Conservation (phyloP, 2,113 vertebrate genomes). For the Toxotes chatareus region DNA sequence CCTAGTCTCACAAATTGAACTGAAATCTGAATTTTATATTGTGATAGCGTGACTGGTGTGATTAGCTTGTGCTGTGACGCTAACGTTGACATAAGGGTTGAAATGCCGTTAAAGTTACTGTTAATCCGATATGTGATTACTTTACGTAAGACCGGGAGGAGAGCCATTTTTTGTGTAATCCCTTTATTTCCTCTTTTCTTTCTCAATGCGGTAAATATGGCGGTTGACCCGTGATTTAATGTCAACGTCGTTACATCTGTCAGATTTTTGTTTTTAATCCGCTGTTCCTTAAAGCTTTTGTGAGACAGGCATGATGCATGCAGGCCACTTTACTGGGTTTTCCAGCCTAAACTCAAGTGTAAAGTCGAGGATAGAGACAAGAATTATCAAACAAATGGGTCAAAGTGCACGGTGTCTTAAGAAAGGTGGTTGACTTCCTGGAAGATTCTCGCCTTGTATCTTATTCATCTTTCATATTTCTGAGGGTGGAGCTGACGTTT, state of each 20-base stretch:
- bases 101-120: background rate
- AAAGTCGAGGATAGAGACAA: background rate
- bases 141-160: background rate
- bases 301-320: no score
- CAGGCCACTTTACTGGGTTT: background rate
- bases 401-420: conserved; percentile 4
- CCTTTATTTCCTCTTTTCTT: background rate
- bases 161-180: background rate
- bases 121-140: background rate
- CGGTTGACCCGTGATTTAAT: background rate
- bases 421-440: background rate
- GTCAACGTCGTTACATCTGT: accelerated
- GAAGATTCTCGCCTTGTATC: accelerated
- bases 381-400: background rate
- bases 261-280: background rate
- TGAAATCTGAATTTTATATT: accelerated
- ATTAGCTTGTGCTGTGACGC: background rate
- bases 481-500: background rate
- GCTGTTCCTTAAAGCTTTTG: background rate
- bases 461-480: background rate
- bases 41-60: background rate
- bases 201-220: background rate
- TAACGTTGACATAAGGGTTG: background rate
- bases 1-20: background rate
- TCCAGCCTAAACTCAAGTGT: background rate